Evolutionary conservation across 2,797 vertebrate genomes (phyloP).

Genomic region (Poliocrania exsul): DNA sequence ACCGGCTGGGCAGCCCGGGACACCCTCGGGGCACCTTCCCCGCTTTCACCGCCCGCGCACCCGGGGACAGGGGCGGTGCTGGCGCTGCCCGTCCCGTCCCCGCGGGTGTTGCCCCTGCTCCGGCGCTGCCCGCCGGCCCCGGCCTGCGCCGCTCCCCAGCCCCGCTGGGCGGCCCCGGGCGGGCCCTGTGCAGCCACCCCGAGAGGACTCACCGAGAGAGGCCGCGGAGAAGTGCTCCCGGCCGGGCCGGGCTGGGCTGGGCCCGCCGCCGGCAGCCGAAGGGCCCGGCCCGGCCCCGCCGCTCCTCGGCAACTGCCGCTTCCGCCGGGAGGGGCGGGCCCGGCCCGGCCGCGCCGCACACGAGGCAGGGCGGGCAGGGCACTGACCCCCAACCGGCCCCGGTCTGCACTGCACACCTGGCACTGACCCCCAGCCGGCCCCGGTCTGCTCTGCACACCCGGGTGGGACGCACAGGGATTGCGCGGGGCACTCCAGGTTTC

Average conservation of each 20-base stretch:
- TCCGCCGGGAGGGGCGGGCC: neutral
- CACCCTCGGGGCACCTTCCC: neutral
- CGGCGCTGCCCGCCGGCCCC: neutral
- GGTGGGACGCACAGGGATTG: rapidly evolving
- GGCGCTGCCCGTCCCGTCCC: neutral
- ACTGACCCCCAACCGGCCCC: neutral
- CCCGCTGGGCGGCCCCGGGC: neutral
- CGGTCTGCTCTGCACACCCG: no score
- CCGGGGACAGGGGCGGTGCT: neutral
- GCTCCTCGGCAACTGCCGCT: neutral
- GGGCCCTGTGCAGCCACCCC: neutral
- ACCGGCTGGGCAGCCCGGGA: rapidly evolving
- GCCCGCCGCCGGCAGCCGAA: neutral
- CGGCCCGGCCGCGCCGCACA: neutral
- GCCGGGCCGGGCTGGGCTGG: neutral
- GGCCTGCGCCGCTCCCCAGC: no score
- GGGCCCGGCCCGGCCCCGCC: neutral
- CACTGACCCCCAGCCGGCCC: neutral
- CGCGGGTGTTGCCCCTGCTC: neutral
- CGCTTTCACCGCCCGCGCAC: rapidly evolving
- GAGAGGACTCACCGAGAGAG: neutral
- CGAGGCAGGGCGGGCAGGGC: no score
- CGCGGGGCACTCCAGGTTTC: neutral
- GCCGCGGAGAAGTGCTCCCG: neutral
- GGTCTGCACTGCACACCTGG: no score